Evolutionary conservation across 64 coral and sea anemone genomes (phyloP).

Genomic region (Pachyseris speciosa): DNA sequence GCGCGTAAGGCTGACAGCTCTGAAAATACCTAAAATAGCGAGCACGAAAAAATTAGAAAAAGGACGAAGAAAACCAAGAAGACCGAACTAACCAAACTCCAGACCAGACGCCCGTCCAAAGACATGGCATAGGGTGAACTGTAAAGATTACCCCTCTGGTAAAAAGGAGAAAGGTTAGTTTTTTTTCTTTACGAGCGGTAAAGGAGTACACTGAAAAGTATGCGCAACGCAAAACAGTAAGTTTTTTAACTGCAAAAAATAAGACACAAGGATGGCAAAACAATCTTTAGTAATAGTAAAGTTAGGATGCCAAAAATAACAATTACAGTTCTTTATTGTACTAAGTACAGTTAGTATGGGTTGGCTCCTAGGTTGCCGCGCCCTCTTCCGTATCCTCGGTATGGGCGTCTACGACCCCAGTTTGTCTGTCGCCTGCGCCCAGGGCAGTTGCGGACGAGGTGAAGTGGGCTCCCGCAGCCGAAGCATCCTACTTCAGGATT

Average conservation of each 20-base stretch:
- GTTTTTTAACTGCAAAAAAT: neutral
- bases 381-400: neutral
- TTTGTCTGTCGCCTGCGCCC: neutral
- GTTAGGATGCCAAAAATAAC: neutral
- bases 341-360: neutral
- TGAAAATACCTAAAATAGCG: slow-evolving; percentile 2
- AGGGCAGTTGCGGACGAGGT: neutral
- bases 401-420: neutral
- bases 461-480: neutral
- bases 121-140: neutral
- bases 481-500: neutral
- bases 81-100: neutral
- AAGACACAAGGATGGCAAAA: neutral
- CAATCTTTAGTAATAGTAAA: neutral
- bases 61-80: neutral
- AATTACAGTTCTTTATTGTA: neutral
- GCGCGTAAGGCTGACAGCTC: neutral
- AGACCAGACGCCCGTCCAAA: slow-evolving; percentile 12
- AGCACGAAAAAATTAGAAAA: neutral
- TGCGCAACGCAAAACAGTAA: neutral
- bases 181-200: neutral
- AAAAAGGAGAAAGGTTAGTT: neutral
- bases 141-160: neutral
- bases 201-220: neutral
- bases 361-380: neutral